Conservation (phyloP, 2,888 invertebrate genomes). For the Deroplatys truncata region DNA sequence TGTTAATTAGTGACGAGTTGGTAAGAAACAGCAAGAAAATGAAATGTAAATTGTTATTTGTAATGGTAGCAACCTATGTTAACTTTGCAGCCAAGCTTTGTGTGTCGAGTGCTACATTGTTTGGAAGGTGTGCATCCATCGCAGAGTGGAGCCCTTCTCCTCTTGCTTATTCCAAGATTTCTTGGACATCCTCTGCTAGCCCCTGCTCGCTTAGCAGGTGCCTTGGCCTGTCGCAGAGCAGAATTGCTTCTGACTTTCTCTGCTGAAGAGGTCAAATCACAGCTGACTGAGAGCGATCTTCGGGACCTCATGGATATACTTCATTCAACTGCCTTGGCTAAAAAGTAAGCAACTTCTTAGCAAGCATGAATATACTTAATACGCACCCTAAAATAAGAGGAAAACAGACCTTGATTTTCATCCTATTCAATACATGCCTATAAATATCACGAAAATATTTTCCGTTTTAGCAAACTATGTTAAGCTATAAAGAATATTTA, state of each 20-base stretch:
- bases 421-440: too few species aligned
- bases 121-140: constrained; percentile 63
- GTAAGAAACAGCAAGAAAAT: not conserved
- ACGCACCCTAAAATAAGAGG: not conserved
- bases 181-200: constrained; percentile 65
- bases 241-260: constrained; percentile 62
- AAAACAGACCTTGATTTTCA: too few species aligned
- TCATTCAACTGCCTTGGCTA: constrained; percentile 23
- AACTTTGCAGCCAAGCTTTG: constrained; percentile 59
- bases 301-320: constrained; percentile 34
- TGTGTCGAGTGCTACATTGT: constrained; percentile 63
- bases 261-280: constrained; percentile 56
- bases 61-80: not conserved
- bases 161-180: constrained; percentile 58
- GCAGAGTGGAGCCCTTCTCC: constrained; percentile 69
- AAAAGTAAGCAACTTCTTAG: constrained; percentile 25
- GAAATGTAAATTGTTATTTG: not conserved
- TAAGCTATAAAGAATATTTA: too few species aligned
- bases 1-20: too few species aligned
- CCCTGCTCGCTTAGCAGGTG: constrained; percentile 63
- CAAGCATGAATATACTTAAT: not conserved
- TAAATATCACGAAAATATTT: too few species aligned
- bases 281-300: constrained; percentile 66
- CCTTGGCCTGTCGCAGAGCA: constrained; percentile 65
- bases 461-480: too few species aligned